Conservation (phyloP, 92 coral and sea anemone genomes). For the Porites rus region DNA sequence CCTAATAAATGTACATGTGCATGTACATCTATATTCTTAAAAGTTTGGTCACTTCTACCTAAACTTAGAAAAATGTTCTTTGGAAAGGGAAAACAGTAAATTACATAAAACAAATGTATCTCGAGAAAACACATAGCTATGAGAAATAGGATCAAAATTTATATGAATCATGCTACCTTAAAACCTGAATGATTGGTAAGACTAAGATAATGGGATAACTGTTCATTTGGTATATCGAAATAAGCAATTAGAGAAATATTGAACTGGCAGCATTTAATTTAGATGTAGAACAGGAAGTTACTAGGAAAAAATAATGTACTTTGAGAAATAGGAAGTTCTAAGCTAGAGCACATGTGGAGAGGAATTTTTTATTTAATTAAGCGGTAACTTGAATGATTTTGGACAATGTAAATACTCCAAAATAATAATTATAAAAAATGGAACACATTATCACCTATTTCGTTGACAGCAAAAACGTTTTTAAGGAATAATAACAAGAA, state of each 20-base stretch:
- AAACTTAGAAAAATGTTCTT: too few relatives aligned
- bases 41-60: neutral
- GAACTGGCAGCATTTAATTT: neutral
- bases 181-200: too few relatives aligned
- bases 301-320: neutral
- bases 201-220: neutral
- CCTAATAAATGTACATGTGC: neutral
- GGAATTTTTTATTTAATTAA: too few relatives aligned
- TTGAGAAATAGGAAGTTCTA: neutral
- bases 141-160: too few relatives aligned
- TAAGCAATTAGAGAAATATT: neutral
- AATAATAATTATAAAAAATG: neutral
- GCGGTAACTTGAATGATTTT: too few relatives aligned
- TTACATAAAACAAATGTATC: too few relatives aligned
- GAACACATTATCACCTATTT: constrained; percentile 19
- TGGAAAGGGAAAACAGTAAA: too few relatives aligned
- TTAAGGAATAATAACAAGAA: too few relatives aligned
- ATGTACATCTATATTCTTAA: too few relatives aligned
- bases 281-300: constrained; percentile 1
- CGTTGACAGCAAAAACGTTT: neutral
- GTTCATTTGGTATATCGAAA: neutral
- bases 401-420: neutral
- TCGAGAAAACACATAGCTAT: too few relatives aligned
- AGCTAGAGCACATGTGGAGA: constrained; percentile 10
- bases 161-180: too few relatives aligned